A percentile compares a stretch with the other conserved stretches of the same genome.
Evolutionary conservation across 2,113 vertebrate species (phyloP).

Genomic region (Oreochromis spilurus): DNA sequence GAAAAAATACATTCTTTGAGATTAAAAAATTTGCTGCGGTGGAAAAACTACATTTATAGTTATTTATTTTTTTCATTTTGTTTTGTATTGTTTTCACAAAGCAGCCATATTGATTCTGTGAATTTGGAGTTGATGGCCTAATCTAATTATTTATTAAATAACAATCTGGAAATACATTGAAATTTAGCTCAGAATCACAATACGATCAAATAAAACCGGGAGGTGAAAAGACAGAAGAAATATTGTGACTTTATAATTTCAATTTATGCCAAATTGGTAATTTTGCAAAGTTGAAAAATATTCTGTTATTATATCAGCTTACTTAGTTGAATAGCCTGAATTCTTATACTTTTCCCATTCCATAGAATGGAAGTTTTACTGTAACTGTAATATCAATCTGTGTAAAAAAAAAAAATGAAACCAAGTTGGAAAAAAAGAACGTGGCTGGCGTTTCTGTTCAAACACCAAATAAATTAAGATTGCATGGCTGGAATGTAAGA

Average conservation of each 20-base stretch:
- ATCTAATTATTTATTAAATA: neutral
- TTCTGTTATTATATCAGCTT: neutral
- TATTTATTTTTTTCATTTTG: rapidly evolving
- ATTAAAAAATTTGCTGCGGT: neutral
- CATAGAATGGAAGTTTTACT: neutral
- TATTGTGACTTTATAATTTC: neutral
- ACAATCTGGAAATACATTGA: neutral
- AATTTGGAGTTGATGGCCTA: neutral
- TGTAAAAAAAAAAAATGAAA: neutral
- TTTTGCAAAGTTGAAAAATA: neutral
- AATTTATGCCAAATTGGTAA: neutral
- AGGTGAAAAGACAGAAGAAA: neutral
- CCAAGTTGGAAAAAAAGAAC: neutral
- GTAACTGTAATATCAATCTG: neutral
- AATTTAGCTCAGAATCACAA: neutral
- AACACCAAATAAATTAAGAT: neutral
- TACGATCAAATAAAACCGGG: neutral
- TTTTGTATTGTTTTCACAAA: neutral
- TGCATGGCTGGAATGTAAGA: neutral
- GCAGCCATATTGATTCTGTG: neutral
- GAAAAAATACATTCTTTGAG: neutral
- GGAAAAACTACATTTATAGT: neutral
- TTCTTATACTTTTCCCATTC: neutral
- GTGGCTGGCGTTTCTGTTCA: neutral
- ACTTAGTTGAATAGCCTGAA: neutral